Evolutionary conservation across 2,888 invertebrate species (phyloP).

Genomic region (Cotesia congregata): DNA sequence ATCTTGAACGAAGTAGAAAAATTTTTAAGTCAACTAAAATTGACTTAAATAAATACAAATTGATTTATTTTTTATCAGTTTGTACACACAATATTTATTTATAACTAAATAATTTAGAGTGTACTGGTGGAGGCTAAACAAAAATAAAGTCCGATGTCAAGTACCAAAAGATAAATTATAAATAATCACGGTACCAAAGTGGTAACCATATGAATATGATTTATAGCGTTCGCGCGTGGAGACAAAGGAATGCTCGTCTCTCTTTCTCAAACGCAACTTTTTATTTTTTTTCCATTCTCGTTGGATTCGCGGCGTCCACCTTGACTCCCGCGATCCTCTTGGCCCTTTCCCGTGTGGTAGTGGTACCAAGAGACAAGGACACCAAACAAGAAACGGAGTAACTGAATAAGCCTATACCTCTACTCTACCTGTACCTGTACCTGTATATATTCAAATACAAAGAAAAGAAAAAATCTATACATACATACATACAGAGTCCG

Average conservation of each 20-base stretch:
- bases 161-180: conserved; percentile 6
- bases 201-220: conserved; percentile 10
- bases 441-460: conserved; percentile 48
- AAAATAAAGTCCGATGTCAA: not conserved
- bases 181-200: conserved; percentile 6
- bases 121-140: not conserved
- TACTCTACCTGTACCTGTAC: not conserved
- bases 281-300: conserved; percentile 48
- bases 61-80: no score
- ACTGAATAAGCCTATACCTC: conserved; percentile 3
- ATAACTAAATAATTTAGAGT: not conserved
- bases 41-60: no score
- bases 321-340: conserved; percentile 43
- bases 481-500: conserved; percentile 17
- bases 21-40: no score
- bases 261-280: conserved; percentile 48
- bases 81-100: no score
- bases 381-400: not conserved
- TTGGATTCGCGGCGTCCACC: conserved; percentile 53
- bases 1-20: no score
- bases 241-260: conserved; percentile 67
- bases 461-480: conserved; percentile 64
- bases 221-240: conserved; percentile 63
- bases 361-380: not conserved
- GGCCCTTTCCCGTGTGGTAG: conserved; percentile 20